Evolutionary conservation across 2,888 invertebrate genomes (phyloP), one percentile per base, ranked within the genome.

Genomic region (Phyllotreta cruciferae): DNA sequence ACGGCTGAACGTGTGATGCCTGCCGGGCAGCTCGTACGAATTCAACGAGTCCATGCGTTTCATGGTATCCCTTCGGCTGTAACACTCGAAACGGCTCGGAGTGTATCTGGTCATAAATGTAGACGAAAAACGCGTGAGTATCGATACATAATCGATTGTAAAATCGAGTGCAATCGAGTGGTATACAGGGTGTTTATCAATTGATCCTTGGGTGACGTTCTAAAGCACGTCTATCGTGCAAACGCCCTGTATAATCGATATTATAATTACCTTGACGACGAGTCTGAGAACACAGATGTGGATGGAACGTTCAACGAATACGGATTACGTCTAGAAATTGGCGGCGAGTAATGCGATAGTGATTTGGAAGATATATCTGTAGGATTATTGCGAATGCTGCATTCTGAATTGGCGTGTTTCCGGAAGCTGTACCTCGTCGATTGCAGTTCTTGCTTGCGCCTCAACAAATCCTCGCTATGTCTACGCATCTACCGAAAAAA

Each of bases 391-490:
- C 75, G 75, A 74, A 74, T 65, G 64, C 77, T 79, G 76, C 73
- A 78, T 75, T 68, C 80, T 64, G 70, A 73, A 66, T 57, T 85
- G 81, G 56, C 85, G 83, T 73, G 73, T 45, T 71, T 73, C 6
- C 73, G 71, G 62, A 68, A 70, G 44, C 67, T 55, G 24, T 70
- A 71, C 24, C 85, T 83, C 36, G 52, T 60, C 44, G 80, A 79
- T 64, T 85, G 85, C 10, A 86, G 74, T 4, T 83, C 82, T 37
- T 81, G 80, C 66, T 84, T 82, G 68, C 83, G 83, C 34, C 77
- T 77, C 56, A 84, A 77, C 71, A 83, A 84, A 41, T 86, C 85
- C 49, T 79, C 79, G 38, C 83, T 78, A 73, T 82, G 83, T 67
- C 84, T 80, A 71, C 83, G 81, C 73, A 85, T 82, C 87, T 86